Conservation (phyloP, 2,113 vertebrate genomes). For the Nannospalax galili region DNA sequence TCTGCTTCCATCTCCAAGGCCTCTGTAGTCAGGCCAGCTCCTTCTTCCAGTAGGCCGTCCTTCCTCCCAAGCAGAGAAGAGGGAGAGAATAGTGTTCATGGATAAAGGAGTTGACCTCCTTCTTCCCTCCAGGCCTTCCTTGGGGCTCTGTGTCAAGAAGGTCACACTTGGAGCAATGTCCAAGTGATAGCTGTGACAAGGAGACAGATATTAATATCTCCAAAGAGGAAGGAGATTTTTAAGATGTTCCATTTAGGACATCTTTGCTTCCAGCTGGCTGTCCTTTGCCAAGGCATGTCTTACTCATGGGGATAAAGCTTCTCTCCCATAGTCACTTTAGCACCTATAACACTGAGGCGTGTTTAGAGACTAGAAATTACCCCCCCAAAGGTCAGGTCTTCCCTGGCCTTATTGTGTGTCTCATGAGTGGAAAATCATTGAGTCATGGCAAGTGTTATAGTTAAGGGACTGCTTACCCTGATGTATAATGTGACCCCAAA, state of each 20-base stretch:
- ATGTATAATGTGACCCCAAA: background rate
- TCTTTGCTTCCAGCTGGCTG: background rate
- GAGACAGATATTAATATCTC: too few relatives aligned
- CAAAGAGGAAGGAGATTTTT: background rate
- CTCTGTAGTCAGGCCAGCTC: background rate
- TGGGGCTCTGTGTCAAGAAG: background rate
- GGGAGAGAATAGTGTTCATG: background rate
- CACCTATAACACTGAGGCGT: background rate
- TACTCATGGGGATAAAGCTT: background rate
- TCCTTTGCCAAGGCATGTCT: background rate
- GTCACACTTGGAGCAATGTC: background rate
- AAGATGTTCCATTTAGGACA: too few relatives aligned
- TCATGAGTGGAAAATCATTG: background rate
- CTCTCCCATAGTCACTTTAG: background rate
- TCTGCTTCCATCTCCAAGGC: background rate
- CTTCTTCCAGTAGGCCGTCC: background rate
- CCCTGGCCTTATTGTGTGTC: background rate
- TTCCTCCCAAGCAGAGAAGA: background rate
- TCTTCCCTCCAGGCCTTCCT: background rate
- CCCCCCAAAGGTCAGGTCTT: background rate
- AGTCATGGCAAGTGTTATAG: background rate
- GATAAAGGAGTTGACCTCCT: background rate
- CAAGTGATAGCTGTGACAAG: background rate
- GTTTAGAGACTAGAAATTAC: background rate
- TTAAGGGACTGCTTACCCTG: background rate